These are phyloP conservation scores for Pipistrellus pygmaeus DNA, from an alignment of 2,797 vertebrate genomes.

Conservation along the genomic window DNA sequence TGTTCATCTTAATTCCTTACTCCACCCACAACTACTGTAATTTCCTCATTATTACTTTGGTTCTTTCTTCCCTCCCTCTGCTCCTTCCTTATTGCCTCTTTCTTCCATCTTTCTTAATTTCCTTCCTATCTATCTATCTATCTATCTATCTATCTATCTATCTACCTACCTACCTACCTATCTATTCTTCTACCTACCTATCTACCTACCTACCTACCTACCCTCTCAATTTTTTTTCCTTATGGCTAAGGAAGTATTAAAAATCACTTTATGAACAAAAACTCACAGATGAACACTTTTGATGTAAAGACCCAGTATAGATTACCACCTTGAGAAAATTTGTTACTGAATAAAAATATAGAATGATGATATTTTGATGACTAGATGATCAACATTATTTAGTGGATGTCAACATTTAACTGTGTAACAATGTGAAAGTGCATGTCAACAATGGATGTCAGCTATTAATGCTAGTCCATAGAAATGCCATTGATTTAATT, in stretches of 20 bases:
- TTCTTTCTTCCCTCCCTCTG: neutral
- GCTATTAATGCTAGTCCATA: neutral
- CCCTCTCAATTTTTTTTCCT: fast-evolving
- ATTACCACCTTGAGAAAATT: neutral
- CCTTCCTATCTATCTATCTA: no score
- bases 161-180: neutral
- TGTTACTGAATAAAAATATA: neutral
- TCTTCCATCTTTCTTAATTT: neutral
- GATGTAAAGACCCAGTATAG: neutral
- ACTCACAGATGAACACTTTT: neutral
- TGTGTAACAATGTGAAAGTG: neutral
- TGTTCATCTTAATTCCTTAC: neutral
- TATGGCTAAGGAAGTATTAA: neutral
- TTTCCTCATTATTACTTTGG: neutral
- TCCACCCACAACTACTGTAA: neutral
- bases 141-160: neutral
- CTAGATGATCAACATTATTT: neutral
- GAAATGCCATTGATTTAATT: neutral
- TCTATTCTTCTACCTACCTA: neutral
- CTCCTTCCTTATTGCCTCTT: neutral
- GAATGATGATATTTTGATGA: neutral
- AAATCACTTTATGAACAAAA: neutral
- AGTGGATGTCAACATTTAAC: neutral
- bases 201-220: neutral
- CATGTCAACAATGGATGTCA: neutral